phyloP scores from a whole-genome alignment of 2,797 vertebrate species.

The Onychomys arenicola region DNA sequence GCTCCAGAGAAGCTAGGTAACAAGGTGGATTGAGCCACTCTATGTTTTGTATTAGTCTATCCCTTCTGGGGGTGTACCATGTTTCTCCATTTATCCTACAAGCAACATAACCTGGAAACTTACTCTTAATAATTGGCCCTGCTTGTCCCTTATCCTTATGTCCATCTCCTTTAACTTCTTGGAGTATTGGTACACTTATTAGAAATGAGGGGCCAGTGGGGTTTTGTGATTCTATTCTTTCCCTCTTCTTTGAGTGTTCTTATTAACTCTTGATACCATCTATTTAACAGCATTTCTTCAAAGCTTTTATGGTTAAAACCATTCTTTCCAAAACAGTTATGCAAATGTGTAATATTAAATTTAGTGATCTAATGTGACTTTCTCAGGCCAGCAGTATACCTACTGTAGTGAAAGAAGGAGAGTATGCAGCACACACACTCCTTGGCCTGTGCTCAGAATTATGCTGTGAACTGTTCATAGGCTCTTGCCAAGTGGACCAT shows the following conservation, averaged over 20 bases:
- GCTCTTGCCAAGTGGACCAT: too few species aligned
- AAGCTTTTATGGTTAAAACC: background rate
- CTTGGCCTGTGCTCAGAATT: background rate
- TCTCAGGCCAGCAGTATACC: background rate
- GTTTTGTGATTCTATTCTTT: background rate
- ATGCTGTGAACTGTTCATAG: background rate
- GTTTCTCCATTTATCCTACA: background rate
- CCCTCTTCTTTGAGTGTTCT: background rate
- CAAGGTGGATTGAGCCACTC: too few species aligned
- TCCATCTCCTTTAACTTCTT: background rate
- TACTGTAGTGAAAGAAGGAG: background rate
- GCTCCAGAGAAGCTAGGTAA: too few species aligned
- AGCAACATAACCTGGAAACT: background rate
- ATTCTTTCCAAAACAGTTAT: background rate
- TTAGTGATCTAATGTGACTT: background rate
- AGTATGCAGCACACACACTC: background rate
- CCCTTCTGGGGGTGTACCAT: background rate
- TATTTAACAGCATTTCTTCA: background rate
- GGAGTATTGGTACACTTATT: background rate
- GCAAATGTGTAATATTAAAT: background rate
- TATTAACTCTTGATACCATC: background rate
- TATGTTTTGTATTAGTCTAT: background rate
- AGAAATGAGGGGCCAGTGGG: background rate
- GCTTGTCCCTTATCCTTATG: background rate
- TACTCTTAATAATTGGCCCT: background rate